These are phyloP conservation scores for Trichogramma pretiosum DNA, from an alignment of 1,140 invertebrate genomes.

Conservation along the genomic window DNA sequence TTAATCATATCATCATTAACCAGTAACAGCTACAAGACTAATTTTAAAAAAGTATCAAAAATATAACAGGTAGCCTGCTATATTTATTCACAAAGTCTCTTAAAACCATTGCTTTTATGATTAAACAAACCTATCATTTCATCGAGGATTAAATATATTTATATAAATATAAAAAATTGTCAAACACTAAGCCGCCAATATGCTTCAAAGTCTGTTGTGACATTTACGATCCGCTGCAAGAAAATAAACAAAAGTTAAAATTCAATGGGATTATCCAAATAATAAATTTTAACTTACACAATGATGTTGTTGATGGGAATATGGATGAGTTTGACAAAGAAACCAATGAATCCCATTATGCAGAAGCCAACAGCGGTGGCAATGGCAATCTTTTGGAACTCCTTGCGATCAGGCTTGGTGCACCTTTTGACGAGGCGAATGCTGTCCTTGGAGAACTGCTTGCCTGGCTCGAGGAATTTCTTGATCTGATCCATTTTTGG, in stretches of 20 bases:
- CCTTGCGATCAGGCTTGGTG: conserved; percentile 98
- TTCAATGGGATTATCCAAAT: too few species aligned
- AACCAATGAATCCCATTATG: conserved; percentile 99
- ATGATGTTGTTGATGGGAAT: conserved; percentile 99
- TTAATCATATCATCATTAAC: too few species aligned
- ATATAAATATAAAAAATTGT: not conserved
- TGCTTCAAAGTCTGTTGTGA: not conserved
- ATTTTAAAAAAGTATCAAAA: too few species aligned
- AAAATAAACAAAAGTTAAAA: conserved; percentile 10
- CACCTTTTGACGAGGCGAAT: conserved; percentile 95
- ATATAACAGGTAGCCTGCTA: too few species aligned
- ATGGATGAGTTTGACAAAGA: conserved; percentile 99
- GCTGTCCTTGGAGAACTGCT: conserved; percentile 96
- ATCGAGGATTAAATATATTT: not conserved
- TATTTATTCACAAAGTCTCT: too few species aligned
- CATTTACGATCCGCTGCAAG: not conserved
- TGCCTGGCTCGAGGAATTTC: conserved; percentile 87
- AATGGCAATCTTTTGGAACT: conserved; percentile 99
- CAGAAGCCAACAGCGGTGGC: conserved; percentile 99
- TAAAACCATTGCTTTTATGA: too few species aligned
- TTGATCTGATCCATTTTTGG: conserved; percentile 90
- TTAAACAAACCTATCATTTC: too few species aligned
- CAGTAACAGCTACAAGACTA: too few species aligned
- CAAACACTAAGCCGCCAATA: too few species aligned
- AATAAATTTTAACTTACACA: conserved; percentile 65